Base-by-base conservation (phyloP, 2,888 invertebrate species). In the Julus scandinavius region DNA sequence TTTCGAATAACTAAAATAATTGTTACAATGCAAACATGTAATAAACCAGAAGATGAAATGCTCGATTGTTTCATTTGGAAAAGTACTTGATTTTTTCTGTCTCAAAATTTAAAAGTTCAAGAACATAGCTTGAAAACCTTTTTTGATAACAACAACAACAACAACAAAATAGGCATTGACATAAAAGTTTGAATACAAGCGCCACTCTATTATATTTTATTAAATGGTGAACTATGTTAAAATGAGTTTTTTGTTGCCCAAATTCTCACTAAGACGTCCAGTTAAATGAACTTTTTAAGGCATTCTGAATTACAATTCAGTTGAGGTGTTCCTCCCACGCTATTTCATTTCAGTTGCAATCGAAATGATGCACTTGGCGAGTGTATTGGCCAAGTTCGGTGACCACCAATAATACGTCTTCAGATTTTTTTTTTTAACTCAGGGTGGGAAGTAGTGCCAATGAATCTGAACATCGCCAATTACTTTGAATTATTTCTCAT, bases 401-500 rank as follows among this genome's bases (percentile, higher is more conserved):
- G 54, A 87, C 54, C 87, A 87, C 87, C 9, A 11, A 54, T 15
- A 29, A 87, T 54, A 87, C 40, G 40, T 13, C 41, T n/a, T 40
- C 5, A 40, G 40, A 9, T 84, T 15, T 84, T 87, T 86, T 86
- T 38, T 86, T 49, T 86, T 49, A 11, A 29, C 13, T 45, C 17
- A 41, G n/a, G 49, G 86, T 87, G 54, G 58, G 50, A 54, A 87
- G 58, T 85, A 85, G 41, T 85, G 85, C 85, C 85, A 41, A 85
- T 85, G 85, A 41, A 85, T 85, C 85, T 72, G 72, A 85, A 40
- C 85, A 85, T 85, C n/a, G 85, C 49, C 85, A 85, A 85, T 85
- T 85, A 85, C 85, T 41, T 85, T 85, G 85, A 85, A 85, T 87
- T 87, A 40, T 20, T 87, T 87, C 58, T 87, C 87, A 87, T 54